Base-by-base conservation (phyloP, 2,797 vertebrate species). In the Enteromius mattozi region DNA sequence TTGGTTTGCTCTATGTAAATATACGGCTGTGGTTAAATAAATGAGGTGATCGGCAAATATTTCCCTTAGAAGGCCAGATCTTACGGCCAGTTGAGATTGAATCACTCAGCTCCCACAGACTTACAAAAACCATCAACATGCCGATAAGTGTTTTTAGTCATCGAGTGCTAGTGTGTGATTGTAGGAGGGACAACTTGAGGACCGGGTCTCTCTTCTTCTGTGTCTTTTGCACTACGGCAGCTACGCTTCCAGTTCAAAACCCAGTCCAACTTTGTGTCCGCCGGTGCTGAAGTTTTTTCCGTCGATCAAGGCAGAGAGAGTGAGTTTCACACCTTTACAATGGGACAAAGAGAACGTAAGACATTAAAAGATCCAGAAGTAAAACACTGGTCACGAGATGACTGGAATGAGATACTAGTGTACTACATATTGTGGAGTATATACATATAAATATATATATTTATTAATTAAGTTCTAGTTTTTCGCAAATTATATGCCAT, bases 221-320 rank as follows among this genome's bases (percentile, higher is more conserved):
- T 59, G 21, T 83, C 27, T 8, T 54, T 37, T 21, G 74, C 2
- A 82, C 10, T 14, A 51, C 1, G 9, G 16, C 49, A 21, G 3
- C 92, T 96, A 99, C 71, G 95, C 97, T 93, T 99, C 98, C 83
- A 99, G 92, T 93, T 99, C 98, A 82, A 99, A 99, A 88, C 96
- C 97, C 93, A 99, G 91, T 81, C 98, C 97, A 8, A 97, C 93
- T 92, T 99, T 99, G 93, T 99, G 98, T 87, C 97, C 97, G 14
- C 98, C 98, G 8, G 96, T 94, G 82, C 88, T 97, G 93, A 99
- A 97, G 93, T 97, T 99, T 94, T 99, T 99, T 71, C 96, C 97
- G 0, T 99, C 98, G 16, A 99, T 92, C 92, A 99, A 94, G 80
- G 97, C 96, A 0, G 98, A 99, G 40, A 99, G 93, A 7, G 96